These are phyloP conservation scores for Bufo gargarizans DNA, from an alignment of 2,113 vertebrate species.

Conservation along the genomic window DNA sequence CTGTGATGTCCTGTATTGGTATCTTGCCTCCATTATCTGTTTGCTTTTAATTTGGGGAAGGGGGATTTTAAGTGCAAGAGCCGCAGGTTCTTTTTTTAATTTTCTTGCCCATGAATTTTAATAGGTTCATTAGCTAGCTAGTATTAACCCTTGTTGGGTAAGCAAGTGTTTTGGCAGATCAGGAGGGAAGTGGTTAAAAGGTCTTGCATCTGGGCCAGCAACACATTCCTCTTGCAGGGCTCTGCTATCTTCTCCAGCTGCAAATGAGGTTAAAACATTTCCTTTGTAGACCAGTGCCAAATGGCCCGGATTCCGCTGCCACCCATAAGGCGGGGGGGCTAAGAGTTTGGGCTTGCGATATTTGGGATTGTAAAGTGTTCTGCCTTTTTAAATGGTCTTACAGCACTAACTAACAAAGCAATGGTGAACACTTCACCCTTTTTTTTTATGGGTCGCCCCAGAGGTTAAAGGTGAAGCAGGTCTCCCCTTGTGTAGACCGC, in stretches of 20 bases:
- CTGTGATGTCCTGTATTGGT: constrained; percentile 19
- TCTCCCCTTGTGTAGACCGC: too few species aligned
- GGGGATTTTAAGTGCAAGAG: too few species aligned
- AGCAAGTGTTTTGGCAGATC: neutral
- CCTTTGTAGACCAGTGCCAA: constrained; percentile 33
- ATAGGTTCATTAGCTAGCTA: neutral
- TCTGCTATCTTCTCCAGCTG: constrained; percentile 21
- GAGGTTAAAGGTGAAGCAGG: neutral
- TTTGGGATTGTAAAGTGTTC: neutral
- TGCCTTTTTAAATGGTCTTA: neutral
- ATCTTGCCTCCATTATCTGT: neutral
- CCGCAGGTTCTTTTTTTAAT: too few species aligned
- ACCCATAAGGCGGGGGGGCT: constrained; percentile 55
- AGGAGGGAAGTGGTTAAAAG: constrained; percentile 12
- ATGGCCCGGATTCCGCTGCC: constrained; percentile 15
- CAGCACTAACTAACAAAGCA: constrained; percentile 6
- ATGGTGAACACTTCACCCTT: neutral
- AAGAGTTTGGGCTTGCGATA: neutral
- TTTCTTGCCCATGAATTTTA: neutral
- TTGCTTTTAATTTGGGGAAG: neutral
- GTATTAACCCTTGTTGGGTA: neutral
- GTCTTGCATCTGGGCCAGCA: neutral
- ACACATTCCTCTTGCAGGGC: constrained; percentile 27
- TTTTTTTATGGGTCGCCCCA: neutral
- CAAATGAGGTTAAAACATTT: constrained; percentile 32